Conservation (phyloP, 23 tunicate genomes). For the Ascidia mentula region DNA sequence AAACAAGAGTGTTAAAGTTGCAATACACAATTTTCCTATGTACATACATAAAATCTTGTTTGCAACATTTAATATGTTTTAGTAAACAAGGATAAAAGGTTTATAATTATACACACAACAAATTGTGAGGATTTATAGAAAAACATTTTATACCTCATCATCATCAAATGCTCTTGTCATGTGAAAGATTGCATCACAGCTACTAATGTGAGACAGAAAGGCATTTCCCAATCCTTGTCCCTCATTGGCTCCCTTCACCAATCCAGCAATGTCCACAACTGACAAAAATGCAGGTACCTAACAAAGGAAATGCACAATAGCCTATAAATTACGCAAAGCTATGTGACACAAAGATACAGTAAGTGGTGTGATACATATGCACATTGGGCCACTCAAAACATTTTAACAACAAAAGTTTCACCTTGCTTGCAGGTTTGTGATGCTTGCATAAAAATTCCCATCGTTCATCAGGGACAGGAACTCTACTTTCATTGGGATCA, state of each 20-base stretch:
- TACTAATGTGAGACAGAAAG: slow-evolving; percentile 86
- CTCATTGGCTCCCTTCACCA: slow-evolving; percentile 98
- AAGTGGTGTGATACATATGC: no score
- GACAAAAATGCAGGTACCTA: slow-evolving; percentile 96
- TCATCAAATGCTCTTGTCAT: slow-evolving; percentile 96
- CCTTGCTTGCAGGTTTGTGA: slow-evolving; percentile 99
- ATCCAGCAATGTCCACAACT: slow-evolving; percentile 98
- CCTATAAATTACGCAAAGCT: not conserved
- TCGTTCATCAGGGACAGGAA: slow-evolving; percentile 98
- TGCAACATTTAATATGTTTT: no score
- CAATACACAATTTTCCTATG: no score
- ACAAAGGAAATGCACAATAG: not conserved
- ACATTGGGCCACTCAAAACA: no score
- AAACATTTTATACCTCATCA: slow-evolving; percentile 74
- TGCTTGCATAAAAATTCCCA: slow-evolving; percentile 79
- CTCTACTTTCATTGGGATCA: slow-evolving; percentile 99
- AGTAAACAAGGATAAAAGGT: no score
- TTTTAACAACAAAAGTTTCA: no score
- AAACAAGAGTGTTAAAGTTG: no score
- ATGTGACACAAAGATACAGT: not conserved
- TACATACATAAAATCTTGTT: no score
- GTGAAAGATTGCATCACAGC: slow-evolving; percentile 99
- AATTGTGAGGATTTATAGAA: no score
- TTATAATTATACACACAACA: no score
- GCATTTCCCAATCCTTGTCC: slow-evolving; percentile 99